Evolutionary conservation across 2,797 vertebrate species (phyloP).

Genomic region (Brachyalestes nurse): DNA sequence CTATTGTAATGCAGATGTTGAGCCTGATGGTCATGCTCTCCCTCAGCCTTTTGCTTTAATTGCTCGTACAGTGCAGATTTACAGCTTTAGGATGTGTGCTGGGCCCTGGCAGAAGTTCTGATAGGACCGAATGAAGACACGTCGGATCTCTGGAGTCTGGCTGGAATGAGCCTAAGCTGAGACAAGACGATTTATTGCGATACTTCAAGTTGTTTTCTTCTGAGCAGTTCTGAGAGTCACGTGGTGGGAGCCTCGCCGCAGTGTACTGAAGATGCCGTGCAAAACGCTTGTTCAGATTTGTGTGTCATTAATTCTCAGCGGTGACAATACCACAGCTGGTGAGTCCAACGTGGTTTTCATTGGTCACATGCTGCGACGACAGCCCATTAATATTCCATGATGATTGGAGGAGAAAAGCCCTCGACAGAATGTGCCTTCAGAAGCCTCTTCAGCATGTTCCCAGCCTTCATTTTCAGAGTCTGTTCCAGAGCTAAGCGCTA

Average conservation of each 20-base stretch:
- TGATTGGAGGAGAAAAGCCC: not conserved
- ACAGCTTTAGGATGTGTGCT: not conserved
- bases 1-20: conserved; percentile 38
- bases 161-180: not conserved
- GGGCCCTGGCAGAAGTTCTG: not conserved
- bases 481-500: not conserved
- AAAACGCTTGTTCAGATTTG: conserved; percentile 7
- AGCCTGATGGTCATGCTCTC: conserved; percentile 8
- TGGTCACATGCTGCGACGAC: not conserved
- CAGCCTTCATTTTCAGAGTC: too few species aligned
- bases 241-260: not conserved
- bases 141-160: not conserved
- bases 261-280: not conserved
- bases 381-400: conserved; percentile 1
- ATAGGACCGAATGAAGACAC: not conserved
- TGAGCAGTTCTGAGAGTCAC: not conserved
- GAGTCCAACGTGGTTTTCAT: conserved; percentile 18
- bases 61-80: conserved; percentile 3
- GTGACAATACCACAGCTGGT: not conserved
- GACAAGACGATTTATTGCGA: not conserved
- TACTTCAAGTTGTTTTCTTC: not conserved
- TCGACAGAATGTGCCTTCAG: too few species aligned
- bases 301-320: not conserved
- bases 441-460: not conserved
- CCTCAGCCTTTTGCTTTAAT: not conserved